Evolutionary conservation across 2,113 vertebrate species (phyloP), one percentile per base, ranked within the genome.

Genomic region (Rana temporaria): DNA sequence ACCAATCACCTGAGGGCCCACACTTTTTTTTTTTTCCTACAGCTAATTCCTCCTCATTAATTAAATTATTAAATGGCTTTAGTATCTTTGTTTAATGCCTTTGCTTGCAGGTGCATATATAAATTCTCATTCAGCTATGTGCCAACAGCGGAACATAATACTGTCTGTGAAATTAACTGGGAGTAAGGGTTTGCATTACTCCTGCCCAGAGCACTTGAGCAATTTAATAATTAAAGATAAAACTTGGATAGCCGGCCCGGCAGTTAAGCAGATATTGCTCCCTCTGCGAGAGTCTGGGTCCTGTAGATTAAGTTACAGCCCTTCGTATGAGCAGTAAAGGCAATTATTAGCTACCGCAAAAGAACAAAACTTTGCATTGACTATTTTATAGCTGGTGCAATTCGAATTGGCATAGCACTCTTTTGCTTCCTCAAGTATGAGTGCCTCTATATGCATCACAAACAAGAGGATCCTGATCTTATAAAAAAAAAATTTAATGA

Each of bases 21-120:
- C 62, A 42, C 26, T 30, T 56, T 66, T 57, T 70, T 80, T 68
- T 59, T 79, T 79, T 67, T 20, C 34, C 48, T 60, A 75, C 81
- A 67, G 71, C 64, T 83, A 83, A 75, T 83, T 83, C 32, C 48
- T 75, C 16, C 72, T 83, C 81, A 83, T 83, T 83, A 83, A 83
- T 83, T 83, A 76, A 76, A 76, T 83, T 83, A 75, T 83, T 67
- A 66, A 76, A 76, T 76, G 71, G 68, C 63, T 67, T 75, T 83
- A 70, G 56, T 67, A 76, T 63, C 79, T 81, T 72, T 72, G 79
- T 81, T 81, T 81, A 75, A 83, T 68, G 60, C 24, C 53, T 67
- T 20, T 32, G 63, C 81, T 83, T 76, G 71, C 71, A 76, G 81
- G 71, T 75, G 63, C 62, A 66, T 68, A 67, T 76, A 83, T 67